phyloP scores from a whole-genome alignment of 2,113 vertebrate species.

The Pipra filicauda region DNA sequence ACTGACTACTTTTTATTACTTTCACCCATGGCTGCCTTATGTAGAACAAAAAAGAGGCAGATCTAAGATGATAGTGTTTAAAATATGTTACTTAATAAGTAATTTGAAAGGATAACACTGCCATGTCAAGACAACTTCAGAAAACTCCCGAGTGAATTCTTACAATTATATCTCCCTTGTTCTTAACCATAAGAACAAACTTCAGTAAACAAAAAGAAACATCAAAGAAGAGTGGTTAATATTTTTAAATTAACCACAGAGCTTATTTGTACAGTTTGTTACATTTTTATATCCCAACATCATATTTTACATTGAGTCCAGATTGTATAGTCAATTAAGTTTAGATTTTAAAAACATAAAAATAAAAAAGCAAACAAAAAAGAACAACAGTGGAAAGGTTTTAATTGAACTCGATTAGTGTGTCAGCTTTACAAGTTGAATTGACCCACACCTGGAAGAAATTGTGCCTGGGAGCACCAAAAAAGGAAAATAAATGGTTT shows the following conservation, averaged over 20 bases:
- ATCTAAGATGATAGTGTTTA: not conserved
- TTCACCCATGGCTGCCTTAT: not conserved
- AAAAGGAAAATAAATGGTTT: not conserved
- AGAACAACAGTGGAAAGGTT: not conserved
- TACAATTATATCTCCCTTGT: not conserved
- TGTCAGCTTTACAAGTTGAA: not conserved
- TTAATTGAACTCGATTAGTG: not conserved
- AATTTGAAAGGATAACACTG: not conserved
- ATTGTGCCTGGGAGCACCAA: not conserved
- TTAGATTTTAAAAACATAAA: not conserved
- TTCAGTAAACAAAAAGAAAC: conserved; percentile 35
- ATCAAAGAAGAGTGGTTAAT: conserved; percentile 47
- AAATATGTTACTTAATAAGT: not conserved
- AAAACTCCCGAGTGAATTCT: not conserved
- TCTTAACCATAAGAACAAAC: conserved; percentile 4
- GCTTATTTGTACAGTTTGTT: conserved; percentile 11
- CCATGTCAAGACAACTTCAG: not conserved
- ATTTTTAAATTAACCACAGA: conserved; percentile 32
- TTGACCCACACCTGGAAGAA: conserved; percentile 11
- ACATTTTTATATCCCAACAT: conserved; percentile 17
- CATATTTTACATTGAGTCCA: conserved; percentile 43
- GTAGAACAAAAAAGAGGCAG: not conserved
- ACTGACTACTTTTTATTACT: not conserved
- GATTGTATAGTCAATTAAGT: not conserved
- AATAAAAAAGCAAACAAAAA: conserved; percentile 6